Base-by-base conservation (phyloP, 2,113 vertebrate genomes). In the Dromiciops gliroides region DNA sequence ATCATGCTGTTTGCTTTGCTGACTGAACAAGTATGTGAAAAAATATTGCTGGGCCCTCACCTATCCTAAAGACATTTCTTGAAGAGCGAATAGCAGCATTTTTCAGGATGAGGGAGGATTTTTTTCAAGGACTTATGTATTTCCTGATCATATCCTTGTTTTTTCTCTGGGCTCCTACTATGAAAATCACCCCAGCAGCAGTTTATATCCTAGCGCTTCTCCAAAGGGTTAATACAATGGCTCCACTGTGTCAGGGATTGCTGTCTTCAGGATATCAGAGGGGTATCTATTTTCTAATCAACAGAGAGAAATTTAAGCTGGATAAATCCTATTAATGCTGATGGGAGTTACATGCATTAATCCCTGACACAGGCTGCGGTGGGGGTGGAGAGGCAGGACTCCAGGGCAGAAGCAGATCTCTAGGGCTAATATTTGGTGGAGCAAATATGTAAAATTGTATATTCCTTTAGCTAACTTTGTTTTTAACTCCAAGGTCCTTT, bases 281-380 rank as follows among this genome's bases (percentile, higher is more conserved):
- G 93, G 94, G 91, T 94, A 91, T 93, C 50, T 98, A 22, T 92
- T 98, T 93, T 96, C 95, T 96, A 26, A 91, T 25, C 92, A 95
- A 92, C 51, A 94, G 51, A 91, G 89, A 91, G 48, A 23, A 94
- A 89, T 96, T 97, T 75, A 96, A 60, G 92, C 37, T 89, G 92
- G 53, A 88, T 96, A 95, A 90, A 90, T 50, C 23, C 48, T 89
- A 49, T 93, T 94, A 90, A 89, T 92, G 56, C 51, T 94, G 37
- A 89, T 50, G 14, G 95, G 52, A 93, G 44, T 47, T 89, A 48
- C 9, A 90, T 49, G 26, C 89, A 48, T 8, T 56, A 91, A 89
- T 89, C n/a, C 23, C 49, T 89, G 37, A 51, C 22, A 53, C 37
- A 67, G 88, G 96, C 75, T 92, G 48, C 53, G 12, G n/a, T 47